Base-by-base conservation (phyloP, 2,113 vertebrate genomes). In the Halichoeres trimaculatus region DNA sequence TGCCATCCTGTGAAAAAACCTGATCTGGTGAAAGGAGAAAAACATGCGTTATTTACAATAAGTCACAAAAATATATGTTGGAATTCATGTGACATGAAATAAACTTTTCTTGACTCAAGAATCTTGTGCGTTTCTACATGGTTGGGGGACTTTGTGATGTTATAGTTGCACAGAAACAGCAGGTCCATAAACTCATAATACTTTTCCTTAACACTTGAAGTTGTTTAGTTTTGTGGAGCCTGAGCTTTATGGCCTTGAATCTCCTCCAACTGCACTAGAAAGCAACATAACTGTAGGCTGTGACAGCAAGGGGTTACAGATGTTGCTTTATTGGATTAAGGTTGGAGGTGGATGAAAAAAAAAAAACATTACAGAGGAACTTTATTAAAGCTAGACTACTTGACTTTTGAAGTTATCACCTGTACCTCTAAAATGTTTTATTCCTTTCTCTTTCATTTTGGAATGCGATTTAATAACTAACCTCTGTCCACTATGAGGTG, bases 41-140 rank as follows among this genome's bases (percentile, higher is more conserved):
- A 19, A 38, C 55, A 34, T 63, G 24, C 54, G 13, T 34, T 59
- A 35, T 41, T 69, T 12, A 59, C 54, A 10, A n/a, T 1, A 64
- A 51, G 16, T 50, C 1, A 20, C n/a, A 35, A 70, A 26, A 81
- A 11, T 35, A 5, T 5, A n/a, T 48, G 20, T 26, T 73, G 43
- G 40, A 43, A 59, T 30, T 2, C 2, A n/a, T 55, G 5, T 19
- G 76, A 72, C 74, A 70, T 73, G 0, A 80, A 89, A 90, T 88
- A 89, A 89, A 87, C 0, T 0, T 48, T 10, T 54, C 58, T 58
- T 24, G 16, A 52, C 0, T 57, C 35, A 36, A 34, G 14, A 7
- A 30, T 23, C 56, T 71, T 74, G 5, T 76, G 24, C 3, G 24
- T 58, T 36, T 36, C 11, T 63, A 12, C 4, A 55, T 17, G 5